phyloP scores from a whole-genome alignment of 2,797 vertebrate species.

The Lagorchestes hirsutus region DNA sequence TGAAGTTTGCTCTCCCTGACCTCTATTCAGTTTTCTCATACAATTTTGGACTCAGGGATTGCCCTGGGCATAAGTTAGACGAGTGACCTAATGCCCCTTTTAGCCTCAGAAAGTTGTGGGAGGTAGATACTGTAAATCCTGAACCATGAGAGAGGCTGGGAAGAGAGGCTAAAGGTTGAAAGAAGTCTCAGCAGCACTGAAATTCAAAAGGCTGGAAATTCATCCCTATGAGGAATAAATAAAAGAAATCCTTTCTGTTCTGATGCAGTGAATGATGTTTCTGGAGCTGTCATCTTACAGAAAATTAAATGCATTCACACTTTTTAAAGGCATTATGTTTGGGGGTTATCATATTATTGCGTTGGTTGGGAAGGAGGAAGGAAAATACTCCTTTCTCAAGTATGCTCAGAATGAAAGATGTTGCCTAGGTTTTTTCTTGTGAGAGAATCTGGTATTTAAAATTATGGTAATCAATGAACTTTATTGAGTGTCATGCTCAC shows the following conservation, averaged over 20 bases:
- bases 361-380: rapidly evolving
- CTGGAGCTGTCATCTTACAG: neutral
- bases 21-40: neutral
- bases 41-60: conserved; percentile 10
- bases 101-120: neutral
- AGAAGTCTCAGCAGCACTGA: neutral
- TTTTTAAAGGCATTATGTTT: neutral
- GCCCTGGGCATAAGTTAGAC: neutral
- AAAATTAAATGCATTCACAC: neutral
- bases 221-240: neutral
- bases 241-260: conserved; percentile 11
- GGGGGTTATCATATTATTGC: neutral
- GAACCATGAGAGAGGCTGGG: neutral
- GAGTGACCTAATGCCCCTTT: neutral
- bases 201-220: conserved; percentile 4
- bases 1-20: conserved; percentile 1
- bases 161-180: conserved; percentile 2
- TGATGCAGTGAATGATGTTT: conserved; percentile 4
- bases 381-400: neutral
- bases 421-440: neutral
- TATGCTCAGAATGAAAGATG: neutral
- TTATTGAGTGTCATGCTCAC: neutral
- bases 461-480: neutral
- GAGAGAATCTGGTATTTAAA: neutral
- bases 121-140: neutral